A percentile compares a stretch with the other conserved stretches of the same genome.
These are phyloP conservation scores for Oscheius sp. DNA, from an alignment of 2,888 invertebrate species.

Conservation along the genomic window DNA sequence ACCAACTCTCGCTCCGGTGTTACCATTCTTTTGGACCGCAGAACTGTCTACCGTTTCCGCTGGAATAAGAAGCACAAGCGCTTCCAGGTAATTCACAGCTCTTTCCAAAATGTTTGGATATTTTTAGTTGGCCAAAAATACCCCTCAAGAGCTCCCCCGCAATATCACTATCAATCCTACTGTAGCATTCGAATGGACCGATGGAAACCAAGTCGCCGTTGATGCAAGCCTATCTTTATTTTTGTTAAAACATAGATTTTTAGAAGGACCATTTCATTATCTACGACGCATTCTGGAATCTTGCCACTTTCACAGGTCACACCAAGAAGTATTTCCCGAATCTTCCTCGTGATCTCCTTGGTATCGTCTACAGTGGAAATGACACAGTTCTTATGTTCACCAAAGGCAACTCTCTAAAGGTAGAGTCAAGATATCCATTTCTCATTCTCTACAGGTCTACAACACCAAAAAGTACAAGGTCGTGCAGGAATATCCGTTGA, in stretches of 20 bases:
- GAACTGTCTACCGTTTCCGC: conserved; percentile 61
- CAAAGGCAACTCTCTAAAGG: conserved; percentile 58
- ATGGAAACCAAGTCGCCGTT: conserved; percentile 63
- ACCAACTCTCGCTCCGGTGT: conserved; percentile 62
- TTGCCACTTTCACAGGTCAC: conserved; percentile 58
- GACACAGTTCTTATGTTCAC: conserved; percentile 61
- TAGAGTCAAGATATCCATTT: conserved; percentile 19
- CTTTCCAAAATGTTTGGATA: not conserved
- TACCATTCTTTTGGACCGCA: conserved; percentile 55
- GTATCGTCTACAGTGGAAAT: conserved; percentile 57
- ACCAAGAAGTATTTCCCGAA: conserved; percentile 55
- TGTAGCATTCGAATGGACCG: conserved; percentile 65
- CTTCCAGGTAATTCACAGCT: conserved; percentile 51
- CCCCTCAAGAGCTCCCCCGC: conserved; percentile 54
- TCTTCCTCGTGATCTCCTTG: conserved; percentile 61
- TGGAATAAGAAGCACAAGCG: conserved; percentile 60
- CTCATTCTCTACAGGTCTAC: conserved; percentile 55
- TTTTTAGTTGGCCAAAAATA: conserved; percentile 57
- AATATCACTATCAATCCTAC: conserved; percentile 60
- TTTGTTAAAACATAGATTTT: not conserved
- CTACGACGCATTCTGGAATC: conserved; percentile 67
- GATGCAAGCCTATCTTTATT: conserved; percentile 37
- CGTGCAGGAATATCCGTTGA: conserved; percentile 60
- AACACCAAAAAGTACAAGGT: conserved; percentile 60
- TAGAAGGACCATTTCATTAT: conserved; percentile 61